These are phyloP conservation scores for Oscheius sp. DNA, from an alignment of 2,888 invertebrate genomes.

Conservation along the genomic window DNA sequence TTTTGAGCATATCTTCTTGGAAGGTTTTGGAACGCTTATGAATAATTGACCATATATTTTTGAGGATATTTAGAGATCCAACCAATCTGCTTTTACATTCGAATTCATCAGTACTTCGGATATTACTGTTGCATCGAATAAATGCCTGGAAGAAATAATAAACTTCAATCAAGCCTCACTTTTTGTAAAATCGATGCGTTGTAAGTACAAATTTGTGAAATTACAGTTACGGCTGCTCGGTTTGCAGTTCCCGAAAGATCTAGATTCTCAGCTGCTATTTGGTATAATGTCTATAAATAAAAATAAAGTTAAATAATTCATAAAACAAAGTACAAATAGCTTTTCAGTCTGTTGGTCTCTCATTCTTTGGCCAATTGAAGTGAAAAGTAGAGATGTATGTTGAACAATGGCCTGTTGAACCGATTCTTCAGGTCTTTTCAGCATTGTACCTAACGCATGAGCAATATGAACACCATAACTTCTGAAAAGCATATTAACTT, in stretches of 20 bases:
- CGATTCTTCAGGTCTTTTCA: constrained; percentile 22
- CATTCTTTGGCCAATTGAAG: constrained; percentile 20
- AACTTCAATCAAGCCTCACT: not conserved
- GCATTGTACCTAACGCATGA: constrained; percentile 10
- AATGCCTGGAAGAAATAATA: constrained; percentile 9
- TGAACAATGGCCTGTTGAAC: constrained; percentile 23
- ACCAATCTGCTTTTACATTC: constrained; percentile 20
- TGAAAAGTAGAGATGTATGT: constrained; percentile 12
- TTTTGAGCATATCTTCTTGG: constrained; percentile 23
- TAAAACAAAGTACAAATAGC: not conserved
- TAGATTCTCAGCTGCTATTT: constrained; percentile 25
- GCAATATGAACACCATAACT: constrained; percentile 24
- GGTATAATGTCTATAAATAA: constrained; percentile 18
- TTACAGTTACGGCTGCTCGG: constrained; percentile 12
- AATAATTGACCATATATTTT: constrained; percentile 13
- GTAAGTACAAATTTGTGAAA: constrained; percentile 19
- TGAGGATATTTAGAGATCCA: constrained; percentile 23
- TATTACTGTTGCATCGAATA: constrained; percentile 13
- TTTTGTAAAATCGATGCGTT: constrained; percentile 14
- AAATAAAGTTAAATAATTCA: not conserved
- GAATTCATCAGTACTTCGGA: constrained; percentile 8
- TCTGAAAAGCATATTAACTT: not conserved
- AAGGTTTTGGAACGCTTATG: not conserved
- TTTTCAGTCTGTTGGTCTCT: constrained; percentile 25
- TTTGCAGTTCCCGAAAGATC: constrained; percentile 18